Evolutionary conservation across 2,797 vertebrate species (phyloP), one percentile per base, ranked within the genome.

Genomic region (Gymnoscopelus braueri): DNA sequence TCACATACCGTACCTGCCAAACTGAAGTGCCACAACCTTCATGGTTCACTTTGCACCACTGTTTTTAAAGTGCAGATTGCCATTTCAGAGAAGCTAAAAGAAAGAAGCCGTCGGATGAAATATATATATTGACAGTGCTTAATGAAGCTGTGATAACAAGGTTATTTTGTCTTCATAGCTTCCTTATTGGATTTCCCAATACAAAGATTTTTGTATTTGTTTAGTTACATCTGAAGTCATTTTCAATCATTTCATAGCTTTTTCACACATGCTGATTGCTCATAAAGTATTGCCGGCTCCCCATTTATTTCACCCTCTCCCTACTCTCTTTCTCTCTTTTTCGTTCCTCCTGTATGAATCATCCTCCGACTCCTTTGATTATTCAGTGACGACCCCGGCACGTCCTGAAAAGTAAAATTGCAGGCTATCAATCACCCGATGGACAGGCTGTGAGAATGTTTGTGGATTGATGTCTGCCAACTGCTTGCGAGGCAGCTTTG

Each of bases 71-170:
- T 60, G 60, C 56, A 14, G 39, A 83, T 68, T 72, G 66, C 23
- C 54, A 13, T 74, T 83, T 73, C 19, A 63, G 69, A 78, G 63
- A 72, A 5, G 66, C 71, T 80, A 62, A 14, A 15, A 64, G 19
- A 63, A 77, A 76, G 55, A 26, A 72, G 5, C 32, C 61, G 70
- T 77, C 62, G 35, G 65, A 82, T 75, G 75, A 81, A 85, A 84
- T 81, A 62, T 77, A 83, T 79, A 82, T 81, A 80, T 86, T 83
- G 83, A 86, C 81, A 83, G 71, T 69, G 67, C 70, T 64, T 79
- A 83, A 80, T 68, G 54, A 67, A 63, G 69, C 52, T 66, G 64
- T 54, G 75, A 68, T 62, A 77, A 80, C 80, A 81, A 84, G 82
- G 79, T 83, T 72, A 78, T 58, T 63, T 72, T 82, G 78, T 68